phyloP scores from a whole-genome alignment of 2,797 vertebrate genomes.

The Macroramphosus scolopax region DNA sequence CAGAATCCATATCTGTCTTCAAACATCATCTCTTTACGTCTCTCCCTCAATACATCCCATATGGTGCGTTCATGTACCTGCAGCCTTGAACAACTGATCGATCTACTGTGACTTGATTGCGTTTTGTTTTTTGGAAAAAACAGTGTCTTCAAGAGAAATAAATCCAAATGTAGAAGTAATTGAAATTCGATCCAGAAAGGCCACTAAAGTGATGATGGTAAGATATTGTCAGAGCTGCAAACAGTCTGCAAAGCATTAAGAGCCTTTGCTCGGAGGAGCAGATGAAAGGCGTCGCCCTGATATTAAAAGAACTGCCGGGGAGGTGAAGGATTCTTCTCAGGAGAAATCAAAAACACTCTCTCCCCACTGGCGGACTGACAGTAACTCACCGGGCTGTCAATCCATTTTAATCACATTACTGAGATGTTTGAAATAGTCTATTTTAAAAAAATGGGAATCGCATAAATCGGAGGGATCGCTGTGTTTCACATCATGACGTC shows the following conservation, averaged over 20 bases:
- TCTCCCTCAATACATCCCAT: no score
- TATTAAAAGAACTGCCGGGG: slow-evolving; percentile 52
- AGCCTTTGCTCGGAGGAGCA: slow-evolving; percentile 49
- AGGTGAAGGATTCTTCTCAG: slow-evolving; percentile 62
- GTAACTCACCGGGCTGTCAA: slow-evolving; percentile 66
- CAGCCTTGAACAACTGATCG: no score
- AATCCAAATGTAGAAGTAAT: slow-evolving; percentile 30
- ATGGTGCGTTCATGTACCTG: no score
- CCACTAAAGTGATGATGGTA: slow-evolving; percentile 58
- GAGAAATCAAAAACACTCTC: slow-evolving; percentile 66
- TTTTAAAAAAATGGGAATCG: slow-evolving; percentile 68
- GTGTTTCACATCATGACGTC: slow-evolving; percentile 49
- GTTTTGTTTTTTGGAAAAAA: neutral
- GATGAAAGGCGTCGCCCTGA: slow-evolving; percentile 64
- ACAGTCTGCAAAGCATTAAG: slow-evolving; percentile 75
- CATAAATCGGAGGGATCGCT: slow-evolving; percentile 53
- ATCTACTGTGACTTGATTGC: neutral
- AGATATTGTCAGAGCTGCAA: slow-evolving; percentile 60
- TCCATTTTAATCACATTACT: slow-evolving; percentile 73
- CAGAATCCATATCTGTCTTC: no score
- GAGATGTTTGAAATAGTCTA: slow-evolving; percentile 61
- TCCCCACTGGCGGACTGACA: slow-evolving; percentile 68
- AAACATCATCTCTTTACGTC: no score
- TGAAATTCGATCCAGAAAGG: slow-evolving; percentile 49
- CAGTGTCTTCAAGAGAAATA: slow-evolving; percentile 4